A percentile compares a stretch with the other conserved stretches of the same genome.
Evolutionary conservation across 2,113 vertebrate species (phyloP).

Genomic region (Cryptotis parvus): DNA sequence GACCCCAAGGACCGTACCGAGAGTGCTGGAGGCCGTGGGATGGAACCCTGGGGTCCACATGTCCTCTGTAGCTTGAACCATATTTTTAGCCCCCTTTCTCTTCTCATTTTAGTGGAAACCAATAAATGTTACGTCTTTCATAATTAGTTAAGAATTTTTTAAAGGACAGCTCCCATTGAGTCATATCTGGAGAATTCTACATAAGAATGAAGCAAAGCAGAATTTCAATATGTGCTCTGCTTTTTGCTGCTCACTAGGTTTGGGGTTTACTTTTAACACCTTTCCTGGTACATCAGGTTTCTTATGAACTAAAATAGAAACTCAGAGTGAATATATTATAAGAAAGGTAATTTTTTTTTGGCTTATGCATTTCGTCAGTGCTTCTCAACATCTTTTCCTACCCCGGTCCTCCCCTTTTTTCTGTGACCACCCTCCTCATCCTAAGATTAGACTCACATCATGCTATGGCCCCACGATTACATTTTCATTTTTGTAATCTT

Average conservation of each 20-base stretch:
- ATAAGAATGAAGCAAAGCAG: neutral
- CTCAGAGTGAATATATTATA: neutral
- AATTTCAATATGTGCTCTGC: neutral
- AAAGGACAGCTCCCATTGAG: neutral
- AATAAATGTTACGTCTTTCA: conserved; percentile 27
- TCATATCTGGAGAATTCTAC: neutral
- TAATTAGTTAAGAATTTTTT: neutral
- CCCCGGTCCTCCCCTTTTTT: too few species aligned
- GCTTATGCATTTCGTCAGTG: neutral
- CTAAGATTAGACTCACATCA: too few species aligned
- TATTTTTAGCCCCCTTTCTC: neutral
- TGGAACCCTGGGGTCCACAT: too few species aligned
- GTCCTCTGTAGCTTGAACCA: too few species aligned
- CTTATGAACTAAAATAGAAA: conserved; percentile 24
- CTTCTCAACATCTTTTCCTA: too few species aligned
- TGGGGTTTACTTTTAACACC: conserved; percentile 2
- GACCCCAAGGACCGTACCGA: too few species aligned
- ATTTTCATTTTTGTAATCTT: too few species aligned
- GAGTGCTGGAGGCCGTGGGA: neutral
- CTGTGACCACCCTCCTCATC: too few species aligned
- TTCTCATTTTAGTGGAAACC: conserved; percentile 41
- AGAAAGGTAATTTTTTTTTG: conserved; percentile 6
- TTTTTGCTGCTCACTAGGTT: neutral
- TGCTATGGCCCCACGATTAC: too few species aligned
- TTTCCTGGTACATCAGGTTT: conserved; percentile 19